A percentile compares a stretch with the other conserved stretches of the same genome.
phyloP scores from a whole-genome alignment of 2,888 invertebrate species.

The Campoletis raptor region DNA sequence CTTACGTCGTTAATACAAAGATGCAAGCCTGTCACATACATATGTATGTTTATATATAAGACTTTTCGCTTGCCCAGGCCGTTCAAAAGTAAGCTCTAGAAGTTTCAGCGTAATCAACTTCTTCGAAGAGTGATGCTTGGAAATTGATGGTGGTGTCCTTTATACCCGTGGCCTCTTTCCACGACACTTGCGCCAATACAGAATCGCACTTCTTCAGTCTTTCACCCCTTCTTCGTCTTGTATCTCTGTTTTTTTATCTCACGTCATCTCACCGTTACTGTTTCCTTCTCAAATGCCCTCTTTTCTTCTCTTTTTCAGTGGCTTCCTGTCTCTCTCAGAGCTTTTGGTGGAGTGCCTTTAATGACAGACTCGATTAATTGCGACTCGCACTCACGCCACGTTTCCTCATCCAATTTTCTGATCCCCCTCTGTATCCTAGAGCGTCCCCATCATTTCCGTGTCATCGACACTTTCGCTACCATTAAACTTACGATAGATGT shows the following conservation, averaged over 20 bases:
- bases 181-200: constrained; percentile 25
- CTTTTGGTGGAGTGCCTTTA: constrained; percentile 41
- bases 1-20: constrained; percentile 52
- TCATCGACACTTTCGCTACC: constrained; percentile 62
- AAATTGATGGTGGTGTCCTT: constrained; percentile 33
- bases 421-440: constrained; percentile 4
- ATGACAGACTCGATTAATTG: constrained; percentile 69
- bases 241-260: constrained; percentile 6
- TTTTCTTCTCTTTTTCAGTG: constrained; percentile 34
- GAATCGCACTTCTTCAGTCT: constrained; percentile 11
- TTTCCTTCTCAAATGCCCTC: neutral
- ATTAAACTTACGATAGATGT: constrained; percentile 43
- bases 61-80: constrained; percentile 21
- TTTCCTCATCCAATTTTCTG: constrained; percentile 44
- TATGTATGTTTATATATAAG: constrained; percentile 29
- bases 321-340: neutral
- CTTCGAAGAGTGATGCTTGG: constrained; percentile 51
- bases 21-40: constrained; percentile 55
- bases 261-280: constrained; percentile 1
- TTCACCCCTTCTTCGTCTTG: constrained; percentile 7
- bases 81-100: constrained; percentile 41
- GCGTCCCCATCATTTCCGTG: constrained; percentile 41
- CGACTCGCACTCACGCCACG: constrained; percentile 46
- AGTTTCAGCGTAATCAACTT: constrained; percentile 62
- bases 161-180: neutral